Percentiles rank a stretch among this genome's conserved stretches.
These are phyloP conservation scores for Hyposmocoma kahamanoa DNA, from an alignment of 1,140 invertebrate species.

Conservation along the genomic window DNA sequence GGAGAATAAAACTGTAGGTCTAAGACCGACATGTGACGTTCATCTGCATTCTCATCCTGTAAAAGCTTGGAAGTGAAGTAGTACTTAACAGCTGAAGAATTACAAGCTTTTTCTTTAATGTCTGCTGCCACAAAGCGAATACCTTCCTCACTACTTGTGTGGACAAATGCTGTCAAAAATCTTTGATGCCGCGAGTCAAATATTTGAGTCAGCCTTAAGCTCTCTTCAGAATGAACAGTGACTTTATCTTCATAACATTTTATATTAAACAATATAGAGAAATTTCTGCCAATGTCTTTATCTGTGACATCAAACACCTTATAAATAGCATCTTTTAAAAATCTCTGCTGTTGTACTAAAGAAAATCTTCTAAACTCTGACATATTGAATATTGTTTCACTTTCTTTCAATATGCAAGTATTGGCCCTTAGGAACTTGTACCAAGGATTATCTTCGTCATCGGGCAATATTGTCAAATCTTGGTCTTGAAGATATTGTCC, in stretches of 20 bases:
- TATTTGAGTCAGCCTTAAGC: constrained; percentile 59
- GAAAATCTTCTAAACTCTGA: constrained; percentile 85
- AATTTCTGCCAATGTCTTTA: constrained; percentile 77
- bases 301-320: constrained; percentile 83
- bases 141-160: constrained; percentile 32
- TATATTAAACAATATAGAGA: constrained; percentile 70
- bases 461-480: constrained; percentile 77
- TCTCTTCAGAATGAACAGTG: constrained; percentile 19
- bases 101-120: constrained; percentile 43
- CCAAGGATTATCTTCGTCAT: constrained; percentile 83
- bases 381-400: constrained; percentile 79
- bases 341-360: constrained; percentile 86
- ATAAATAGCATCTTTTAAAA: constrained; percentile 79
- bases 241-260: constrained; percentile 60
- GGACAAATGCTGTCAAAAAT: constrained; percentile 54
- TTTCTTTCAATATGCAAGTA: constrained; percentile 78
- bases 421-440: constrained; percentile 83
- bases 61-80: constrained; percentile 49
- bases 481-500: constrained; percentile 89
- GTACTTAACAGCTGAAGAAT: constrained; percentile 41
- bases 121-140: constrained; percentile 64
- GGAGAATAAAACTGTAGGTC: constrained; percentile 90
- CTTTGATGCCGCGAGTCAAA: constrained; percentile 50
- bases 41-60: constrained; percentile 38
- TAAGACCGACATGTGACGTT: constrained; percentile 64